Evolutionary conservation across 1,140 invertebrate genomes (phyloP).

Genomic region (Hyles euphorbiae): DNA sequence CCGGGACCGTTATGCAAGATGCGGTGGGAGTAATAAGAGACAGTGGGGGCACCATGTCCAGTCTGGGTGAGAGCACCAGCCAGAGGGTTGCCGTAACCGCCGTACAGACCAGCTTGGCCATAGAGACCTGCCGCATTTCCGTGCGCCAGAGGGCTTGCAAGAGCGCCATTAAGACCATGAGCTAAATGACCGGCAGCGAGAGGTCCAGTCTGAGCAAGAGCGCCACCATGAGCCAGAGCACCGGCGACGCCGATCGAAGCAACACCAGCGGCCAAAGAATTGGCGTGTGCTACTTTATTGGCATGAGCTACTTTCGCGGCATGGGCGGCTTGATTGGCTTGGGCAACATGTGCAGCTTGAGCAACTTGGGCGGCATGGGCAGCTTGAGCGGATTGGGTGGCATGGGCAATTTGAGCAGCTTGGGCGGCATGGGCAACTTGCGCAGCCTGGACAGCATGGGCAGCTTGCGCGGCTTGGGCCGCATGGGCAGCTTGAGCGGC

Average conservation of each 20-base stretch:
- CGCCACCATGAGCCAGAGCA: slow-evolving; percentile 10
- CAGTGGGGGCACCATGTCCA: slow-evolving; percentile 16
- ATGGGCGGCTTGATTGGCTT: slow-evolving; percentile 23
- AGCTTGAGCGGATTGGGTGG: slow-evolving; percentile 14
- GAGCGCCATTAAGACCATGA: slow-evolving; percentile 1
- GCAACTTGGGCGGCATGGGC: slow-evolving; percentile 31
- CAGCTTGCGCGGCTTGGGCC: slow-evolving; percentile 4
- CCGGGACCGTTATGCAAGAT: slow-evolving; percentile 35
- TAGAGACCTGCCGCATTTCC: slow-evolving; percentile 17
- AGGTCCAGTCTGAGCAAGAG: neutral
- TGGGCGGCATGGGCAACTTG: slow-evolving; percentile 8
- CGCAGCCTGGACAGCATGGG: slow-evolving; percentile 1
- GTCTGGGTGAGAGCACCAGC: slow-evolving; percentile 4
- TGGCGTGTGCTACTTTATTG: slow-evolving; percentile 23
- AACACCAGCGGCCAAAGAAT: slow-evolving; percentile 20
- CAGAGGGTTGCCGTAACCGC: slow-evolving; percentile 10
- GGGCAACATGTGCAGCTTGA: slow-evolving; percentile 10
- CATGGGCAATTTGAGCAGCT: slow-evolving; percentile 22
- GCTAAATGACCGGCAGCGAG: slow-evolving; percentile 12
- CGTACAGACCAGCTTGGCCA: slow-evolving; percentile 4
- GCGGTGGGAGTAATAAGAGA: slow-evolving; percentile 21
- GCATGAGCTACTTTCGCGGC: slow-evolving; percentile 27
- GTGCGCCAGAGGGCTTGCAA: slow-evolving; percentile 9
- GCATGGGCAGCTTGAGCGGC: slow-evolving; percentile 6
- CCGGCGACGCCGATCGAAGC: slow-evolving; percentile 14